A percentile compares a stretch with the other conserved stretches of the same genome.
These are phyloP conservation scores for Theocolax elegans DNA, from an alignment of 1,140 invertebrate genomes.

Conservation along the genomic window DNA sequence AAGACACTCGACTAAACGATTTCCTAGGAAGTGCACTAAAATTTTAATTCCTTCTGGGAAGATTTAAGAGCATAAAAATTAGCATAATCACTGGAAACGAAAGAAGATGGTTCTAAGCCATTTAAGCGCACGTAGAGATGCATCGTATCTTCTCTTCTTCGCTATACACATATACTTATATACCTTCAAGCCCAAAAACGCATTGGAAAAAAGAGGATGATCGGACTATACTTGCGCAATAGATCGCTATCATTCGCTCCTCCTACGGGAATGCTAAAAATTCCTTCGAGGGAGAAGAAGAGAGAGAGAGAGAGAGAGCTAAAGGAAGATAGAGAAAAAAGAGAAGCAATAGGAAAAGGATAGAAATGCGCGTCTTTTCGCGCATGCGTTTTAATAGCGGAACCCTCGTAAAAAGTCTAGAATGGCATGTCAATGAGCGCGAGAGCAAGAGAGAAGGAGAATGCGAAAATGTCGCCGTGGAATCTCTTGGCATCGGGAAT, in stretches of 20 bases:
- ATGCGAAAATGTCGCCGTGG: no score
- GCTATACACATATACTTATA: background rate
- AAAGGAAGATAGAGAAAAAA: conserved; percentile 18
- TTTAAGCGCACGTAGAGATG: conserved; percentile 16
- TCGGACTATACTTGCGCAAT: conserved; percentile 1
- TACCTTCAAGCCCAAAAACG: background rate
- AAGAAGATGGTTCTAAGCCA: background rate
- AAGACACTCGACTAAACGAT: conserved; percentile 18
- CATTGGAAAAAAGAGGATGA: background rate
- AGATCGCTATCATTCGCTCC: conserved; percentile 4
- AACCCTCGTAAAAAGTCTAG: conserved; percentile 43
- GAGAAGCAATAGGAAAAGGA: background rate
- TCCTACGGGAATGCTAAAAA: no score
- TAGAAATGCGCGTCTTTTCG: conserved; percentile 33
- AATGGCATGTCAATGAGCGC: conserved; percentile 48
- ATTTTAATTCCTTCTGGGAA: conserved; percentile 38
- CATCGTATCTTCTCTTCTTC: background rate
- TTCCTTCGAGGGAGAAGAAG: conserved; percentile 3
- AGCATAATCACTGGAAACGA: conserved; percentile 31
- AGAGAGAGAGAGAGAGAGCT: background rate
- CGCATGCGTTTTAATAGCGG: conserved; percentile 33
- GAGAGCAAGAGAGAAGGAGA: conserved; percentile 28
- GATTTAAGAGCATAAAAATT: conserved; percentile 40
- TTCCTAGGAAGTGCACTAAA: conserved; percentile 41
- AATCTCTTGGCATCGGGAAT: no score